Conservation (phyloP, 2,888 invertebrate species). For the Blastobasis lacticolella region DNA sequence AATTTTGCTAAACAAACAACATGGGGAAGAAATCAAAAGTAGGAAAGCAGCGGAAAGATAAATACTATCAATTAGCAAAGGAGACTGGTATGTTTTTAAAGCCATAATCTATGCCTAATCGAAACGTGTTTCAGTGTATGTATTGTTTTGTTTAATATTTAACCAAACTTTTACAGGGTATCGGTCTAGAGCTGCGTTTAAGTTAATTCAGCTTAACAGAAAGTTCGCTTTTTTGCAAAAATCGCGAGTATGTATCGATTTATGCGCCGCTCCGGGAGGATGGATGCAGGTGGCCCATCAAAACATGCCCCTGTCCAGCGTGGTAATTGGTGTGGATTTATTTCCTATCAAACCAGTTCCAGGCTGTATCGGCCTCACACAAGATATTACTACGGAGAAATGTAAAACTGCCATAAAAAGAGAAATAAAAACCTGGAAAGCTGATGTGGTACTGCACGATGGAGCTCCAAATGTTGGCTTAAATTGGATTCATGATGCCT, state of each 20-base stretch:
- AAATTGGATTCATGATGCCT: slow-evolving; percentile 98
- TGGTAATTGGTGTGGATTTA: slow-evolving; percentile 96
- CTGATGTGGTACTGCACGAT: slow-evolving; percentile 96
- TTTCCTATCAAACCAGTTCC: slow-evolving; percentile 91
- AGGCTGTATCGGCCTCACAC: slow-evolving; percentile 90
- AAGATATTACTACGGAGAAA: slow-evolving; percentile 98
- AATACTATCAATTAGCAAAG: slow-evolving; percentile 98
- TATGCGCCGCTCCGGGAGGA: slow-evolving; percentile 99
- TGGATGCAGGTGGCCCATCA: slow-evolving; percentile 99
- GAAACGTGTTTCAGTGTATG: not conserved
- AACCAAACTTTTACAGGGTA: slow-evolving; percentile 77
- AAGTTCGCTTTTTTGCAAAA: slow-evolving; percentile 97
- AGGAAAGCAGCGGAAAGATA: slow-evolving; percentile 98
- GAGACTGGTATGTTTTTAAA: slow-evolving; percentile 86
- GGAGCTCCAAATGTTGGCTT: slow-evolving; percentile 98
- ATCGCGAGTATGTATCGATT: slow-evolving; percentile 96
- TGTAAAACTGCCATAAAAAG: slow-evolving; percentile 86
- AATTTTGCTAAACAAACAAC: slow-evolving; percentile 28
- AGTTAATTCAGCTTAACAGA: slow-evolving; percentile 96
- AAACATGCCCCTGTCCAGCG: slow-evolving; percentile 97
- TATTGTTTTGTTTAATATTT: not conserved
- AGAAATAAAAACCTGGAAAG: slow-evolving; percentile 96
- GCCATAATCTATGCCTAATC: not conserved
- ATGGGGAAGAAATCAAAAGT: slow-evolving; percentile 97
- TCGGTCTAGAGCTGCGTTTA: slow-evolving; percentile 99